Conservation (phyloP, 2,888 invertebrate genomes). For the Halictus quadricinctus region DNA sequence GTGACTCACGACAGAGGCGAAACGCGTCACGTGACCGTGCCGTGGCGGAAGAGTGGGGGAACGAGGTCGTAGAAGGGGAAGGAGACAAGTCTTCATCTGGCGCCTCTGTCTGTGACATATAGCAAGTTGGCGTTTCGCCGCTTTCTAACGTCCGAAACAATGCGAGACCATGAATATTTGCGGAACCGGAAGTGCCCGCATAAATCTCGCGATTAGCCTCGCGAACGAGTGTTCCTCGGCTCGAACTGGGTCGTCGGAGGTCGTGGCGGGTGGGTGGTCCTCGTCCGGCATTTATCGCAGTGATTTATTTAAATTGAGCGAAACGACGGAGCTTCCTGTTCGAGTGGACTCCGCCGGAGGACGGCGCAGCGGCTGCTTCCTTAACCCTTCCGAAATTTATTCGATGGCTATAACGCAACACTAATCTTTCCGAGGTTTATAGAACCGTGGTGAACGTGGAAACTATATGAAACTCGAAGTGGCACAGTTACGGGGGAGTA, state of each 20-base stretch:
- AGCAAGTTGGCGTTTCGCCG: neutral
- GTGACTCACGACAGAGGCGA: no score
- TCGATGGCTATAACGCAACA: neutral
- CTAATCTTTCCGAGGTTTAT: neutral
- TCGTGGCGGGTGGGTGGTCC: neutral
- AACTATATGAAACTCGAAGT: no score
- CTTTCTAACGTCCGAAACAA: neutral
- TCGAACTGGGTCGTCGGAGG: constrained; percentile 1
- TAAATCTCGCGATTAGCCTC: constrained; percentile 3
- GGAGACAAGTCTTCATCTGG: no score
- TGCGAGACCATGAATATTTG: neutral
- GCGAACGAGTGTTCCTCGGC: neutral
- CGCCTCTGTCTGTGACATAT: no score
- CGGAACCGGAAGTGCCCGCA: neutral
- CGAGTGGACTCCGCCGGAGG: neutral
- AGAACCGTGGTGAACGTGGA: no score
- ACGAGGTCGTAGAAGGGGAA: no score
- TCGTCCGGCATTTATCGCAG: neutral
- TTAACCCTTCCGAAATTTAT: neutral
- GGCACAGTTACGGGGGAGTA: no score
- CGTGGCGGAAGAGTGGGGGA: no score
- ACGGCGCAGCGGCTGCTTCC: neutral
- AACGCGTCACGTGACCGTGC: no score
- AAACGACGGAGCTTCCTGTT: constrained; percentile 58
- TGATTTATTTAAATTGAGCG: constrained; percentile 63